A percentile compares a stretch with the other conserved stretches of the same genome.
These are phyloP conservation scores for Drosophila nigricruria DNA, from an alignment of 2,888 invertebrate species.

Conservation along the genomic window DNA sequence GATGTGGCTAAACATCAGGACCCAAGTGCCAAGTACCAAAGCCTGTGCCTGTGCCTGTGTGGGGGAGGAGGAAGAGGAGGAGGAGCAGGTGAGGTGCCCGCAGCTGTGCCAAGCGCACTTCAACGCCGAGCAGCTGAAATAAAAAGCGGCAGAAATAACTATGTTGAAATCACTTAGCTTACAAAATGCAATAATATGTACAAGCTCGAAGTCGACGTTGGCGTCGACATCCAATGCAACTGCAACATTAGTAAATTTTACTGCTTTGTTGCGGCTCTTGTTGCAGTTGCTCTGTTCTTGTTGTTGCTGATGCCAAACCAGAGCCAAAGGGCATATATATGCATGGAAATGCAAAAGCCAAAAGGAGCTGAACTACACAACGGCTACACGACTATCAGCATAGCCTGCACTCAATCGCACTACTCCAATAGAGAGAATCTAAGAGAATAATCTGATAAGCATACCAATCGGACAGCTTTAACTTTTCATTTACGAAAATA, in stretches of 20 bases:
- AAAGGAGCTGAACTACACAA: constrained; percentile 1
- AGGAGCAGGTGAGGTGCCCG: constrained; percentile 10
- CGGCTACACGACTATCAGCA: not conserved
- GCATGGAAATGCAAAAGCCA: constrained; percentile 30
- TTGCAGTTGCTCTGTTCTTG: constrained; percentile 21
- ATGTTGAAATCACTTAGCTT: constrained; percentile 71
- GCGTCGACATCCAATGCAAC: constrained; percentile 33
- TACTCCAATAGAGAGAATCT: not conserved
- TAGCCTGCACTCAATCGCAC: constrained; percentile 1
- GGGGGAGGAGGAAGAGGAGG: no score
- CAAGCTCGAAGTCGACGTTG: constrained; percentile 22
- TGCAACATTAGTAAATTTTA: constrained; percentile 69
- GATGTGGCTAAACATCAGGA: constrained; percentile 36
- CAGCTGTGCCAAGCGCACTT: constrained; percentile 11
- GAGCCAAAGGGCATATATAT: constrained; percentile 56
- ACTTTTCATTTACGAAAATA: not conserved
- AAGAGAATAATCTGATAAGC: not conserved
- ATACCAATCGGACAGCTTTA: no score
- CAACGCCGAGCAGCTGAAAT: constrained; percentile 36
- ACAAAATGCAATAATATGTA: constrained; percentile 67
- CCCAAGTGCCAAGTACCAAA: constrained; percentile 19
- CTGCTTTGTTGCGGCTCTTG: constrained; percentile 53
- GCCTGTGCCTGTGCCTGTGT: not conserved
- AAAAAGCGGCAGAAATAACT: constrained; percentile 60
- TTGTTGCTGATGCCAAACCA: constrained; percentile 27